Conservation (phyloP, 2,888 invertebrate species). For the Lamellibrachia satsuma region DNA sequence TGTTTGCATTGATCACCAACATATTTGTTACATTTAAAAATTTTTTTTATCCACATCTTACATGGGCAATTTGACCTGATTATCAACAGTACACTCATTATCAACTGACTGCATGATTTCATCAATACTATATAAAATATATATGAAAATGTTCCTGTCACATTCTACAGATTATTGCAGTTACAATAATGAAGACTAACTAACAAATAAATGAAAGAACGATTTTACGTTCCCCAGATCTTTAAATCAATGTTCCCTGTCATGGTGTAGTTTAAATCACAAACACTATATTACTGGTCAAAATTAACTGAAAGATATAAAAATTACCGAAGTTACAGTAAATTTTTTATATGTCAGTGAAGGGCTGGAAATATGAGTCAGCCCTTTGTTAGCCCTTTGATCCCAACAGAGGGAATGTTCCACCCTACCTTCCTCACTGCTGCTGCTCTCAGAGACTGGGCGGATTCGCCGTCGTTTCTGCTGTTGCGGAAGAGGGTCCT, state of each 20-base stretch:
- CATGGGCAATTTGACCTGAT: not conserved
- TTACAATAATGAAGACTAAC: not conserved
- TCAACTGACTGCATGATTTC: not conserved
- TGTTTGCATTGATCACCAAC: not conserved
- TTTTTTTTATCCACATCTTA: not conserved
- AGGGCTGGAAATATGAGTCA: not conserved
- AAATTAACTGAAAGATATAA: no score
- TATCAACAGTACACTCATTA: not conserved
- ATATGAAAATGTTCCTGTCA: no score
- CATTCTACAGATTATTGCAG: no score
- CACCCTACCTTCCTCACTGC: slow-evolving; percentile 19
- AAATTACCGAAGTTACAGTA: not conserved
- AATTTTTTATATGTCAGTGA: not conserved
- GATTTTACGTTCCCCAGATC: not conserved
- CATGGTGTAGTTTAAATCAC: no score
- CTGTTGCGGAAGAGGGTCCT: not conserved
- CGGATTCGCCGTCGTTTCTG: slow-evolving; percentile 21
- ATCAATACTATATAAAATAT: not conserved
- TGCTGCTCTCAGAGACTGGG: slow-evolving; percentile 20
- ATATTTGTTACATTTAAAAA: not conserved
- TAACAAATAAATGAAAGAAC: not conserved
- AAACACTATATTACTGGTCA: no score
- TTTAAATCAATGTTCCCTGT: not conserved
- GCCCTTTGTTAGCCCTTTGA: not conserved
- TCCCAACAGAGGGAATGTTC: no score